phyloP scores from a whole-genome alignment of 2,888 invertebrate genomes.

The Agriopis marginaria region DNA sequence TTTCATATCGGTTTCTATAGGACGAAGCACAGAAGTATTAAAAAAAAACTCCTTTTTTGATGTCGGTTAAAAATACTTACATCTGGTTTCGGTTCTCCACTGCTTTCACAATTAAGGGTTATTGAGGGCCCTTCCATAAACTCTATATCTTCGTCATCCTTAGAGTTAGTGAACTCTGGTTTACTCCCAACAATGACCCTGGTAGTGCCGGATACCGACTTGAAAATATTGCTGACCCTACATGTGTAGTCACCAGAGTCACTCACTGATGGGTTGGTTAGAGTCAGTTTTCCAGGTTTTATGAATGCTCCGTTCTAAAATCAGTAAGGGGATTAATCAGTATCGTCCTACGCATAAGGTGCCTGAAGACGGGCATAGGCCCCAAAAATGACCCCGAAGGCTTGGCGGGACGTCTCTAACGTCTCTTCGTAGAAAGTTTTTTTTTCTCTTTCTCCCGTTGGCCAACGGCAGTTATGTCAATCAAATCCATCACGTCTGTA shows the following conservation, averaged over 20 bases:
- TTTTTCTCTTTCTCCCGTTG: no score
- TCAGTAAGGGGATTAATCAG: not conserved
- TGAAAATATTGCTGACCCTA: conserved; percentile 48
- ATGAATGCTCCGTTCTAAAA: not conserved
- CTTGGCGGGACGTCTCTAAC: no score
- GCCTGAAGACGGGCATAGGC: no score
- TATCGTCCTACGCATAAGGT: not conserved
- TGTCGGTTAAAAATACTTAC: conserved; percentile 36
- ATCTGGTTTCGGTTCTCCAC: conserved; percentile 46
- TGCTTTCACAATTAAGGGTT: conserved; percentile 52
- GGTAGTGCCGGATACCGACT: conserved; percentile 48
- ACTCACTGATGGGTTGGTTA: not conserved
- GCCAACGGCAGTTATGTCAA: no score
- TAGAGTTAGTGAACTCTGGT: conserved; percentile 51
- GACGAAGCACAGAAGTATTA: no score
- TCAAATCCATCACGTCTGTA: no score
- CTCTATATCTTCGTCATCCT: conserved; percentile 47
- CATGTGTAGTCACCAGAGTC: conserved; percentile 67
- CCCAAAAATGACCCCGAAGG: no score
- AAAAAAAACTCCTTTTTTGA: not conserved
- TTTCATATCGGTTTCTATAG: no score
- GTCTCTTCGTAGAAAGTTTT: no score
- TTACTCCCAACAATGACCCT: conserved; percentile 57
- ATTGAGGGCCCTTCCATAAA: conserved; percentile 44
- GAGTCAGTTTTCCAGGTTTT: not conserved